Evolutionary conservation across 1,140 invertebrate genomes (phyloP).

Genomic region (Oppia nitens): DNA sequence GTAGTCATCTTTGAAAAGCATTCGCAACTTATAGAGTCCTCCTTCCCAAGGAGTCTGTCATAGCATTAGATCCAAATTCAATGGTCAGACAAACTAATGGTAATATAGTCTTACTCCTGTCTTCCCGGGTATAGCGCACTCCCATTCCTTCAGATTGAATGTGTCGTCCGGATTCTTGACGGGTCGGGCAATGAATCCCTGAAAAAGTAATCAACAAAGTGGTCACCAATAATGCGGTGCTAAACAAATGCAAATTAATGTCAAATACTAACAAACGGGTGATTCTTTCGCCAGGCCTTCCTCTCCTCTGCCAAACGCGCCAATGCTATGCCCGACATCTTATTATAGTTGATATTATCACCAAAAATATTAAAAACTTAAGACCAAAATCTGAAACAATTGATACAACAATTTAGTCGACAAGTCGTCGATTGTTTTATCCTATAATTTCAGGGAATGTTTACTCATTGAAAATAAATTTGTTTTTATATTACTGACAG

Average conservation of each 20-base stretch:
- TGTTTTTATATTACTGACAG: too few species aligned
- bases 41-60: slow-evolving; percentile 77
- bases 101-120: slow-evolving; percentile 45
- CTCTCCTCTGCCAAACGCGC: slow-evolving; percentile 88
- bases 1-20: slow-evolving; percentile 99
- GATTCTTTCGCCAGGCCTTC: slow-evolving; percentile 97
- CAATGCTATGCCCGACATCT: slow-evolving; percentile 96
- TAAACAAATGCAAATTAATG: neutral
- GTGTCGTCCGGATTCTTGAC: slow-evolving; percentile 90
- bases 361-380: too few species aligned
- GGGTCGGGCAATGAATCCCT: slow-evolving; percentile 91
- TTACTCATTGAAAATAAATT: too few species aligned
- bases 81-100: neutral
- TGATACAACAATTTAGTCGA: too few species aligned
- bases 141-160: slow-evolving; percentile 70
- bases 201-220: slow-evolving; percentile 4
- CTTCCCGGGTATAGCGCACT: slow-evolving; percentile 97
- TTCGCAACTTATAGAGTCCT: slow-evolving; percentile 85
- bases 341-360: too few species aligned
- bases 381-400: too few species aligned
- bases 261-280: slow-evolving; percentile 75
- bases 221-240: neutral
- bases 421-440: too few species aligned
- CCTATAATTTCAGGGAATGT: too few species aligned
- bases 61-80: slow-evolving; percentile 13